Evolutionary conservation across 2,888 invertebrate species (phyloP), one percentile per base, ranked within the genome.

Genomic region (Acanthosepion pharaonis): DNA sequence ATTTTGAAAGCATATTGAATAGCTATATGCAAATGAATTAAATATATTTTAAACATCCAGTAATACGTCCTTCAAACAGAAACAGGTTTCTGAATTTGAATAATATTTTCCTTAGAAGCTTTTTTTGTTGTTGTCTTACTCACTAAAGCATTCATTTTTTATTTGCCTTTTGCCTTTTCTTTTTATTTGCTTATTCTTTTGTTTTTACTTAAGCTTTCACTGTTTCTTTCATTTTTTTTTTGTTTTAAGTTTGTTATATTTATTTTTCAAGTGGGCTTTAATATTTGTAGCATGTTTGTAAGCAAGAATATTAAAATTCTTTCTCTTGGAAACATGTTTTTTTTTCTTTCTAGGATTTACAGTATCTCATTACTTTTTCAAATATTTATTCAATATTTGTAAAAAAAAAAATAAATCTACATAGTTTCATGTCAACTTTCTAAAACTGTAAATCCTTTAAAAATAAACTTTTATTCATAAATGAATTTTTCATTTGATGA

Each of bases 1-100:
- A 51, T 51, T 51, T 51, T 51, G 8, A 4, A 11, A 51, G 15
- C 51, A 51, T 42, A 42, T 51, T 51, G 51, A 51, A 51, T 42
- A 51, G 51, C 0, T 11, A 11, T 51, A 51, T 51, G 51, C 51
- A 51, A 51, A 51, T 51, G 51, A 51, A 20, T 23, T 59, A 6
- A 20, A 23, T 59, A 23, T 59, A 23, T 59, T 20, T 59, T 5
- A 23, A 3, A 59, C 11, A 78, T 15, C n/a, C 15, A 78, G 5
- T 78, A n/a, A 78, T 33, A n/a, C 15, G 9, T 78, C 33, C 18
- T 78, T n/a, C n/a, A 78, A 11, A 18, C n/a, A 33, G 78, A 11
- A n/a, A 78, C 78, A 15, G 78, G 78, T 78, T 78, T 78, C 78
- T 78, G 78, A 78, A 78, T 78, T 78, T 78, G 78, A 78, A 78